A percentile compares a stretch with the other conserved stretches of the same genome.
phyloP scores from a whole-genome alignment of 2,113 vertebrate species.

The Ceyx margarethae region DNA sequence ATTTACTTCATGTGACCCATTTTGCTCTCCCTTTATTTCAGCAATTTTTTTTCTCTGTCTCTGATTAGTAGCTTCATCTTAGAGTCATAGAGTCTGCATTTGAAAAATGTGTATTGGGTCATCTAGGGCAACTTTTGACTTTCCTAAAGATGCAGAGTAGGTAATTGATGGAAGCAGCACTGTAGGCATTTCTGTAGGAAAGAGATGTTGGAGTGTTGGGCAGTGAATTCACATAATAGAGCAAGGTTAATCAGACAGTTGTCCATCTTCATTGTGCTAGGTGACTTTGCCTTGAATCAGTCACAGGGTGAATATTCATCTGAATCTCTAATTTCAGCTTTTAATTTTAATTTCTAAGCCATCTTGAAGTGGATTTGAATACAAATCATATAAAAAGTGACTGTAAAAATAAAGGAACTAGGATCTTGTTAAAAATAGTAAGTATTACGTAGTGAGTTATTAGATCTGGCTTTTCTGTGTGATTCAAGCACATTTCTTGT shows the following conservation, averaged over 20 bases:
- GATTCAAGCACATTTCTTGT: slow-evolving; percentile 18
- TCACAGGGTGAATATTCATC: not conserved
- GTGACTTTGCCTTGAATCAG: not conserved
- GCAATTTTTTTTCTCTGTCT: not conserved
- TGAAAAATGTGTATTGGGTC: not conserved
- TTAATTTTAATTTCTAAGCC: not conserved
- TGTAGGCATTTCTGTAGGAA: accelerated
- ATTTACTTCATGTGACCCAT: slow-evolving; percentile 21
- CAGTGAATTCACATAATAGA: not conserved
- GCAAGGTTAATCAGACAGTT: not conserved
- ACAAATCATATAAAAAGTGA: not conserved
- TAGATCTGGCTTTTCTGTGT: slow-evolving; percentile 8
- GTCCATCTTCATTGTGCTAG: not conserved
- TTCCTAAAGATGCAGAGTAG: not conserved
- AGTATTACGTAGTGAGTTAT: not conserved
- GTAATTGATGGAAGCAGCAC: not conserved
- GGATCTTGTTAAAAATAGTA: not conserved
- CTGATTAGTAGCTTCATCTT: not conserved
- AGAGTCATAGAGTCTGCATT: not conserved
- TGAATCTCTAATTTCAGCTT: not conserved
- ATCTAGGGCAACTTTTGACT: not conserved
- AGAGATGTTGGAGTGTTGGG: accelerated
- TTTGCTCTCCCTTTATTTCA: slow-evolving; percentile 16
- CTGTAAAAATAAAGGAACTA: not conserved
- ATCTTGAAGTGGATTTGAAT: not conserved